Percentiles rank a stretch among this genome's conserved stretches.
phyloP scores from a whole-genome alignment of 2,113 vertebrate genomes.

The Daboia siamensis region DNA sequence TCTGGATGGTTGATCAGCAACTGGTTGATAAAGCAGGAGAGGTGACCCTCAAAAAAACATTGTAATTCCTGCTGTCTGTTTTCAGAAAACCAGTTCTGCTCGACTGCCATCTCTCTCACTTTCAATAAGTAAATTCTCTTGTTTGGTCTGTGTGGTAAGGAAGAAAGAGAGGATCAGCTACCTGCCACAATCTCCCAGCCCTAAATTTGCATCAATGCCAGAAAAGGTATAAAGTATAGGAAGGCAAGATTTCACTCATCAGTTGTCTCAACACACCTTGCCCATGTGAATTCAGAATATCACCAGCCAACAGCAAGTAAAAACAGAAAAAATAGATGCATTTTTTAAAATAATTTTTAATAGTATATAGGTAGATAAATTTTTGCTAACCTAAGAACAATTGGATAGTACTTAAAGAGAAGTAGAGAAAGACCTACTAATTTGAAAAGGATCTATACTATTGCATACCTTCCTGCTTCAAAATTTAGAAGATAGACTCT shows the following conservation, averaged over 20 bases:
- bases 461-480: not conserved
- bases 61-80: not conserved
- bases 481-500: not conserved
- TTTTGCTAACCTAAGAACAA: not conserved
- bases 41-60: not conserved
- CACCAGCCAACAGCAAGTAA: not conserved
- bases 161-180: not conserved
- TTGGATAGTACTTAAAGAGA: not conserved
- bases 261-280: not conserved
- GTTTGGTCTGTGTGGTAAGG: not conserved
- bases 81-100: not conserved
- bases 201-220: not conserved
- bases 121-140: not conserved
- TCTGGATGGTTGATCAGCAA: not conserved
- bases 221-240: not conserved
- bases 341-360: not conserved
- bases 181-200: not conserved
- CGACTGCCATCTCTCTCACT: not conserved
- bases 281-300: not conserved
- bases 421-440: not conserved
- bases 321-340: not conserved
- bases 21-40: not conserved
- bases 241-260: not conserved
- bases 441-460: not conserved
- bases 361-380: not conserved